Conservation (phyloP, 2,797 vertebrate species). For the Miichthys miiuy region DNA sequence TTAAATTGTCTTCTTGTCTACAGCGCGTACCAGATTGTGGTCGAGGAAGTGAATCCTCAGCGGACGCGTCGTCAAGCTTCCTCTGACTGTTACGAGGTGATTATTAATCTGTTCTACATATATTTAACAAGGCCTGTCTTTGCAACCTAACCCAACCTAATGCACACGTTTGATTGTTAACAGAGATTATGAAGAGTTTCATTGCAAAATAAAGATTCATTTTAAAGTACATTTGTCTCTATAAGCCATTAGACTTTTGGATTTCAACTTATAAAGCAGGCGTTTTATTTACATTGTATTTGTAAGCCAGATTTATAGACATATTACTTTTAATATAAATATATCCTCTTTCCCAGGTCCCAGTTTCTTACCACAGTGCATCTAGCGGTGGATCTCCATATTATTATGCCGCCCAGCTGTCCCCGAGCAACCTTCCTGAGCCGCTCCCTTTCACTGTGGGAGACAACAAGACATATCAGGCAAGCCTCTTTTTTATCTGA, state of each 20-base stretch:
- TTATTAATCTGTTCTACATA: constrained; percentile 16
- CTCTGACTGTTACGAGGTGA: constrained; percentile 93
- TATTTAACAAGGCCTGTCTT: not conserved
- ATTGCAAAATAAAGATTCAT: not conserved
- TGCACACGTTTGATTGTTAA: not conserved
- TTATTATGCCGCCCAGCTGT: constrained; percentile 96
- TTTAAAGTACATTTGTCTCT: not conserved
- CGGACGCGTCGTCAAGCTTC: constrained; percentile 91
- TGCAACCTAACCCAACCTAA: not conserved
- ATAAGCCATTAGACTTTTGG: not conserved
- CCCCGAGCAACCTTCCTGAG: constrained; percentile 93
- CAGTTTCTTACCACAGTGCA: constrained; percentile 92
- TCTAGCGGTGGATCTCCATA: constrained; percentile 90
- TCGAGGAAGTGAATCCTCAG: constrained; percentile 93
- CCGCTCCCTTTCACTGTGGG: constrained; percentile 96
- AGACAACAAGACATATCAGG: constrained; percentile 97
- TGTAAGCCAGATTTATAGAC: not conserved
- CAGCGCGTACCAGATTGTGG: constrained; percentile 97
- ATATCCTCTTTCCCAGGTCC: constrained; percentile 79
- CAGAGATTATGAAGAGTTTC: not conserved
- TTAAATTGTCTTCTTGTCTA: constrained; percentile 14
- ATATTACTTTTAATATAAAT: constrained; percentile 17
- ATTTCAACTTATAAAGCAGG: not conserved
- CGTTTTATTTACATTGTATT: constrained; percentile 7
- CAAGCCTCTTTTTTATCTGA: constrained; percentile 46